Conservation (phyloP, 53 echinoderm and acorn worm genomes). For the Arbacia lixula region DNA sequence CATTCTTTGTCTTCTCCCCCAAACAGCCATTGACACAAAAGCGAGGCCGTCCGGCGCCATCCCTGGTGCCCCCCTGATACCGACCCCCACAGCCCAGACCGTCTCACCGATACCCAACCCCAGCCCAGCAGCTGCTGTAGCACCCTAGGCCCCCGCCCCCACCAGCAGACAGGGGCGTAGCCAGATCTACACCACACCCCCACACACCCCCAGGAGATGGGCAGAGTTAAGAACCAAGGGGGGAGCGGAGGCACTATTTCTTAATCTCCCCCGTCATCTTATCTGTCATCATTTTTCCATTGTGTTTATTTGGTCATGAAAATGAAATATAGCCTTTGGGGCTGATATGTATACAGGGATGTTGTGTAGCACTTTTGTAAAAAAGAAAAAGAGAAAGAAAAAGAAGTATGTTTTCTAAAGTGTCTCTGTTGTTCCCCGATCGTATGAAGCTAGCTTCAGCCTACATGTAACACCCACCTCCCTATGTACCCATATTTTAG, state of each 20-base stretch:
- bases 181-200: background rate
- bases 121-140: constrained; percentile 87
- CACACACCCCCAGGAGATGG: background rate
- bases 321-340: no score
- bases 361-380: no score
- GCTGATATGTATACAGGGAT: no score
- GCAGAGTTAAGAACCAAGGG: background rate
- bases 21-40: constrained; percentile 31
- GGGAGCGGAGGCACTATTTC: background rate
- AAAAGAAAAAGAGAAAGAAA: no score
- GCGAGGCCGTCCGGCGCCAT: constrained; percentile 66
- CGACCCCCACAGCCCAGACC: constrained; percentile 91
- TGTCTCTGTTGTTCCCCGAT: no score
- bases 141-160: constrained; percentile 61
- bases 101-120: constrained; percentile 91
- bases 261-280: no score
- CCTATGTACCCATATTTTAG: no score
- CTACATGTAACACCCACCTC: no score
- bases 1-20: background rate
- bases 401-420: no score
- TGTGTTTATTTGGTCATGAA: no score
- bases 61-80: constrained; percentile 87
- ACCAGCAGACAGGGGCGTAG: background rate
- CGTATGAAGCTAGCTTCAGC: no score
- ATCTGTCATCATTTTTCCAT: no score